These are phyloP conservation scores for Gymnarchus niloticus DNA, from an alignment of 2,113 vertebrate genomes.

Conservation along the genomic window DNA sequence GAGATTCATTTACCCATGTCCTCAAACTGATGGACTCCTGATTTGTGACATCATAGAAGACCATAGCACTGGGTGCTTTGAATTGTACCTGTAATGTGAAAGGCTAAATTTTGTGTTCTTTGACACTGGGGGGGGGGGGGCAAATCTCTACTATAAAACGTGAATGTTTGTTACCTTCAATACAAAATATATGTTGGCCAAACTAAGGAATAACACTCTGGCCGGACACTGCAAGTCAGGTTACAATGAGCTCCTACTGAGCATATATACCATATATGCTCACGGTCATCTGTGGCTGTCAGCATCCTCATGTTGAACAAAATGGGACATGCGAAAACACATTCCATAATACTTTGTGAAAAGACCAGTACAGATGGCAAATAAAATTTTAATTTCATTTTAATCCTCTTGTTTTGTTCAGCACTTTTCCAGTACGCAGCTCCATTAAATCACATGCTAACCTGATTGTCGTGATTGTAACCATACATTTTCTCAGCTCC, in stretches of 20 bases:
- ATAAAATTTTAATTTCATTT: too few relatives aligned
- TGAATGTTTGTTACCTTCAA: not conserved
- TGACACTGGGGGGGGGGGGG: too few relatives aligned
- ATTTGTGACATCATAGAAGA: slow-evolving; percentile 78
- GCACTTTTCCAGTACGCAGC: not conserved
- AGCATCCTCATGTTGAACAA: too few relatives aligned
- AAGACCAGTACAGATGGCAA: too few relatives aligned
- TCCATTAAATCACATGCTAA: not conserved
- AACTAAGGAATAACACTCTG: not conserved
- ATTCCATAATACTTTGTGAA: too few relatives aligned
- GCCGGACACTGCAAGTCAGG: not conserved
- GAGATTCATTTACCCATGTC: slow-evolving; percentile 75
- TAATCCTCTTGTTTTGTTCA: too few relatives aligned
- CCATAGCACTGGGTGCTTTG: slow-evolving; percentile 77
- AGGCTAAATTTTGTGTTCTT: not conserved
- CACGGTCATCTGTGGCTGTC: too few relatives aligned
- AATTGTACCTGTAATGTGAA: slow-evolving; percentile 66
- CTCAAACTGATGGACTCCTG: slow-evolving; percentile 76
- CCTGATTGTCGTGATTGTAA: not conserved
- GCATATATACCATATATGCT: too few relatives aligned
- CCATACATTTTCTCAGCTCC: not conserved
- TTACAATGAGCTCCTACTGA: not conserved
- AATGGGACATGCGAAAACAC: too few relatives aligned
- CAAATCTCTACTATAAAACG: not conserved
- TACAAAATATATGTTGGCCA: not conserved